Evolutionary conservation across 2,888 invertebrate species (phyloP), one percentile per base, ranked within the genome.

Genomic region (Ctena decussata): DNA sequence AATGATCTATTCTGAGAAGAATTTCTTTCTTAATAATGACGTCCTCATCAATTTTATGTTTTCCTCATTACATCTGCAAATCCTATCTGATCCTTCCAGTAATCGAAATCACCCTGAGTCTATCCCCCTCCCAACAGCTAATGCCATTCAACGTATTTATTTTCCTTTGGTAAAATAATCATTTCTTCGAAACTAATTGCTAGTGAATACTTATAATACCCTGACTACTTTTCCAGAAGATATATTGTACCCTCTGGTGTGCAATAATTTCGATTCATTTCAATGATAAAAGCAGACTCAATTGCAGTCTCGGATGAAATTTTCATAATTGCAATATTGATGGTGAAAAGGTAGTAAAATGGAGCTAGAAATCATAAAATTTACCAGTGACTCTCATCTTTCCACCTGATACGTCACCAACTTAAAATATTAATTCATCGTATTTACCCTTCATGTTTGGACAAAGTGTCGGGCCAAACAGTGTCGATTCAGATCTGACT

Each of bases 141-240:
- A 70, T 70, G 69, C 32, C 75, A 85, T 81, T 81, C 53, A 53
- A 53, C 77, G 69, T 77, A 81, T 85, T 85, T 78, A 78, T 39
- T 75, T 78, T 77, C 85, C 77, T 81, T 85, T 85, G 85, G 60
- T 81, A 65, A 74, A 81, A 53, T 49, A 69, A 85, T 85, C 78
- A 85, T 37, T 80, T 49, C n/a, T 71, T 57, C 30, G 21, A 65
- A 65, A 65, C 30, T 65, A 65, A 65, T 65, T 65, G 65, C 65
- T 30, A 57, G 27, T 57, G 27, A 57, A 57, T 57, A 57, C 57
- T 57, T 46, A 57, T 57, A 57, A 35, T 65, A 35, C 18, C 65
- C 65, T 65, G 65, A 65, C 35, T 65, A 24, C 35, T 65, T 65
- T 65, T 30, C 21, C 65, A 65, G 65, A 65, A 65, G 8, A 65